These are phyloP conservation scores for Pyxicephalus adspersus DNA, from an alignment of 2,113 vertebrate species.

Conservation along the genomic window DNA sequence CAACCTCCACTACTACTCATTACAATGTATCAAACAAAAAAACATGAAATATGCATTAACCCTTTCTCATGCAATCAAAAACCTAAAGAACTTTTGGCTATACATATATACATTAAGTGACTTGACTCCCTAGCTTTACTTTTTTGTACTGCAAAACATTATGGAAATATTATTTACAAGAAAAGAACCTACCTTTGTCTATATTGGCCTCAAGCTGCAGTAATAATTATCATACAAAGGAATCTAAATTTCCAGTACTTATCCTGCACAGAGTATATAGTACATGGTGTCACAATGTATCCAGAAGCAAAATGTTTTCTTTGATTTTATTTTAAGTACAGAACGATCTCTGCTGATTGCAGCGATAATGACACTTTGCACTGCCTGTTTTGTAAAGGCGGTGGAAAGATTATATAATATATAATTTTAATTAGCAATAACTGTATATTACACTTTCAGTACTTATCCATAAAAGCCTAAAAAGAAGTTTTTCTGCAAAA, in stretches of 20 bases:
- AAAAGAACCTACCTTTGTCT: no score
- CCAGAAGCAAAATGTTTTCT: neutral
- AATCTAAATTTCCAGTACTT: neutral
- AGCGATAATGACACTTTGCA: conserved; percentile 8
- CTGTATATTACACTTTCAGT: neutral
- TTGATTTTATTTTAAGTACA: neutral
- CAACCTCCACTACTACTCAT: no score
- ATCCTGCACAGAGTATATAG: no score
- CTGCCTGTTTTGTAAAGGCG: conserved; percentile 10
- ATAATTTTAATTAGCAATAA: conserved; percentile 4
- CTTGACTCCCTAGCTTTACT: no score
- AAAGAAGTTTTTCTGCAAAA: neutral
- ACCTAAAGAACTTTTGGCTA: no score
- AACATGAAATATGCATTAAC: no score
- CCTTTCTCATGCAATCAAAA: no score
- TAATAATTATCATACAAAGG: neutral
- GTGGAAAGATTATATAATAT: conserved; percentile 6
- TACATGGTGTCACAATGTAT: neutral
- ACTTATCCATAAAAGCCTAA: conserved; percentile 5
- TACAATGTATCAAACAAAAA: no score
- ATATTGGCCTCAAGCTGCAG: no score
- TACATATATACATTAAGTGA: no score
- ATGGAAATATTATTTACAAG: no score
- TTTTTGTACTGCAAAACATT: no score
- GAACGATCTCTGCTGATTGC: conserved; percentile 1